Evolutionary conservation across 2,888 invertebrate genomes (phyloP).

Genomic region (Atherix ibis): DNA sequence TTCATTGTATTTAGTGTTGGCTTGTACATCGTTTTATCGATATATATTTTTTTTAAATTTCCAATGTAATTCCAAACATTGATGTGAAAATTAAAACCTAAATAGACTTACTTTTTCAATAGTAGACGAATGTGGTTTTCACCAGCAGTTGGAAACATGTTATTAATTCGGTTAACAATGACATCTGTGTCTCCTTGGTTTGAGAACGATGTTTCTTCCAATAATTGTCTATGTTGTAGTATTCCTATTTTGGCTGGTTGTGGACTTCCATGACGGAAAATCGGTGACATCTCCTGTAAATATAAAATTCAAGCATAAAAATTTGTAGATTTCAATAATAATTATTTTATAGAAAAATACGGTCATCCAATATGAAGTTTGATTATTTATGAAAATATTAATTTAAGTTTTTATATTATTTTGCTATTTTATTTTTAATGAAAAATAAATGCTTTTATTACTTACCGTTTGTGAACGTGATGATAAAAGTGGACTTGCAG

Average conservation of each 20-base stretch:
- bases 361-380: too few relatives aligned
- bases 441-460: too few relatives aligned
- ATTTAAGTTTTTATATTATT: too few relatives aligned
- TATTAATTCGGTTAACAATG: conserved; percentile 61
- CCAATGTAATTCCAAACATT: background rate
- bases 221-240: conserved; percentile 29
- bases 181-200: conserved; percentile 53
- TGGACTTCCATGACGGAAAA: conserved; percentile 16
- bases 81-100: background rate
- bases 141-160: conserved; percentile 81
- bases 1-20: background rate
- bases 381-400: too few relatives aligned
- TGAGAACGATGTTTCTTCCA: conserved; percentile 48
- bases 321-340: too few relatives aligned
- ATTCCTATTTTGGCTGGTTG: conserved; percentile 22
- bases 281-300: conserved; percentile 30
- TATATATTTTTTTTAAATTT: background rate
- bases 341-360: too few relatives aligned
- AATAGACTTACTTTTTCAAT: conserved; percentile 64
- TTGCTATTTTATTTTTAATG: too few relatives aligned
- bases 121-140: conserved; percentile 76
- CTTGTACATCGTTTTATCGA: too few relatives aligned
- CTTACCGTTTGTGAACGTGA: conserved; percentile 17
- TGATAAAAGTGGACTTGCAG: conserved; percentile 30
- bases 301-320: background rate